These are phyloP conservation scores for Schizothorax lantsangensis DNA, from an alignment of 2,797 vertebrate species.

Conservation along the genomic window DNA sequence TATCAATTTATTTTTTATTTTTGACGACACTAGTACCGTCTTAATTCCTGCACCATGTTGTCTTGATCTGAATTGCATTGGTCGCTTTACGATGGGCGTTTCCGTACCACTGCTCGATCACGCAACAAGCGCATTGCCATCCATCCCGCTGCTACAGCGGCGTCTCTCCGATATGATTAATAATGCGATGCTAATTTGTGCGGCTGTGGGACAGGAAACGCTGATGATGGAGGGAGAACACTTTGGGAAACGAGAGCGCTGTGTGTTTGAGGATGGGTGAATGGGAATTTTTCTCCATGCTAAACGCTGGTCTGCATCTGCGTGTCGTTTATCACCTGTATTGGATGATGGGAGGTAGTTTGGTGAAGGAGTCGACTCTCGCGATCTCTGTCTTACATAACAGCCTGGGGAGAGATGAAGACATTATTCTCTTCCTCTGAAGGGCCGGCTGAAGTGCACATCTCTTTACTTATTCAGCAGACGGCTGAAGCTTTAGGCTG, in stretches of 20 bases:
- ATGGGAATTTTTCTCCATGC: background rate
- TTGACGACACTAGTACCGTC: too few species aligned
- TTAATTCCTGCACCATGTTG: too few species aligned
- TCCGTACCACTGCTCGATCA: background rate
- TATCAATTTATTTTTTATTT: too few species aligned
- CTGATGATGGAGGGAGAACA: background rate
- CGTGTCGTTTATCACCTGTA: background rate
- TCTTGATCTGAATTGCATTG: background rate
- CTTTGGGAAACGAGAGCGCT: slow-evolving; percentile 1
- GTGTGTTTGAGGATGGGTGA: background rate
- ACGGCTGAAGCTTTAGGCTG: slow-evolving; percentile 2
- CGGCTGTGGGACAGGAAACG: background rate
- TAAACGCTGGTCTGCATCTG: background rate
- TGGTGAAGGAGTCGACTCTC: background rate
- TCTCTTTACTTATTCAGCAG: background rate
- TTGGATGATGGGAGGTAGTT: background rate
- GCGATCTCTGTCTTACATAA: background rate
- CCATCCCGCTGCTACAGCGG: background rate
- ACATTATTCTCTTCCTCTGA: slow-evolving; percentile 10
- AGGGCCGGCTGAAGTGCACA: background rate
- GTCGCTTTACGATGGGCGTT: background rate
- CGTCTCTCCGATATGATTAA: background rate
- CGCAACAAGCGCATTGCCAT: background rate
- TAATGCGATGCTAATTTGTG: background rate
- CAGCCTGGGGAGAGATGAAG: background rate